A percentile compares a stretch with the other conserved stretches of the same genome.
Conservation (phyloP, 2,113 vertebrate species). For the Xerus inauris region DNA sequence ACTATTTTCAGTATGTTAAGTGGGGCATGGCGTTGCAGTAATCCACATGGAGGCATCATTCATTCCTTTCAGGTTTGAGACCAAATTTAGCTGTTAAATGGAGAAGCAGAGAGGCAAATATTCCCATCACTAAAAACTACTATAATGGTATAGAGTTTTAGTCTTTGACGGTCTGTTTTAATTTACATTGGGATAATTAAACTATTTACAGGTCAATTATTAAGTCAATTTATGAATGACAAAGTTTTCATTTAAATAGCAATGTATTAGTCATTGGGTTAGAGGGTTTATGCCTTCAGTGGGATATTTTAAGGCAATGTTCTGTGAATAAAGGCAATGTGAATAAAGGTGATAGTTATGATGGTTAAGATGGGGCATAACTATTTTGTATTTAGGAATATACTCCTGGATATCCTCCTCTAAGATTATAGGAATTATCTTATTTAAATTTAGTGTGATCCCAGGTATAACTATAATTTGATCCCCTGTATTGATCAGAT, state of each 20-base stretch:
- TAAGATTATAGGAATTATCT: neutral
- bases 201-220: neutral
- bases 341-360: neutral
- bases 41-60: neutral
- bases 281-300: neutral
- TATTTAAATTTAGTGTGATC: neutral
- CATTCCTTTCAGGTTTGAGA: neutral
- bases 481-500: neutral
- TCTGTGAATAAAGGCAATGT: neutral
- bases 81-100: neutral
- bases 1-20: neutral
- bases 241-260: constrained; percentile 2
- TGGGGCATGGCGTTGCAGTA: neutral
- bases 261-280: neutral
- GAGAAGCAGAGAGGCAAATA: neutral
- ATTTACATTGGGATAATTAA: neutral
- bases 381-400: neutral
- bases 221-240: neutral
- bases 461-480: neutral
- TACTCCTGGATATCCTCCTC: neutral
- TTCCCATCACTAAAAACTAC: neutral
- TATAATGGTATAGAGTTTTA: neutral
- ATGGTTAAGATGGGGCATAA: neutral
- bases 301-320: neutral
- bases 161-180: neutral